phyloP scores from a whole-genome alignment of 2,797 vertebrate species.

The Pyrocephalus nanus region DNA sequence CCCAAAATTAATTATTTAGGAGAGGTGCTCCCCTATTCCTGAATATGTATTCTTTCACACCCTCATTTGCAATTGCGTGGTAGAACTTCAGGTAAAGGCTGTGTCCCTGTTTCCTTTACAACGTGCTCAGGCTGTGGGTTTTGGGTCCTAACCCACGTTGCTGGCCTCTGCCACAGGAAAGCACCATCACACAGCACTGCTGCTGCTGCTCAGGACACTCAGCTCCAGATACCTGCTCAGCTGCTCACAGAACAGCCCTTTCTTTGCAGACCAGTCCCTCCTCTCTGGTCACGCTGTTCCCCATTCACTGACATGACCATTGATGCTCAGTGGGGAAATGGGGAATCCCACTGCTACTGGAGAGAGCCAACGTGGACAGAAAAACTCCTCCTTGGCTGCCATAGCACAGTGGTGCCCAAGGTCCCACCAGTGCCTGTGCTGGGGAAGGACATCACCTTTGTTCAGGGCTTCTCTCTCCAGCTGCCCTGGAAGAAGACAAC shows the following conservation, averaged over 20 bases:
- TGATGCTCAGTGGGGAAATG: background rate
- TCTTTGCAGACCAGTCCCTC: background rate
- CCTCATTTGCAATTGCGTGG: background rate
- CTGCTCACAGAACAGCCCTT: background rate
- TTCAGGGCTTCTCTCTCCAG: background rate
- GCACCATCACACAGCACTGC: background rate
- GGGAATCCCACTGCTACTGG: background rate
- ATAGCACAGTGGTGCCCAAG: accelerated
- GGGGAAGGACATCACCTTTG: background rate
- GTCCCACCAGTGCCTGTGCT: background rate
- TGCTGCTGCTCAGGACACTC: background rate
- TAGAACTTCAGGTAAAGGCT: background rate
- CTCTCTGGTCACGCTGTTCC: accelerated
- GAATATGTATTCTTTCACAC: background rate
- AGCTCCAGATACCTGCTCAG: background rate
- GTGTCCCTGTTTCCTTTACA: background rate
- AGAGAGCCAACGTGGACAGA: accelerated
- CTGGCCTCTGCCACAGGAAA: background rate
- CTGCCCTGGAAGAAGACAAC: background rate
- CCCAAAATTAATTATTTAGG: background rate
- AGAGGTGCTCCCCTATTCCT: background rate
- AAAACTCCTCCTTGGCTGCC: background rate
- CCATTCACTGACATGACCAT: accelerated
- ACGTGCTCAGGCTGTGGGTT: background rate
- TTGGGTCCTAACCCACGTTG: accelerated